phyloP scores from a whole-genome alignment of 2,888 invertebrate genomes.

The Antheraea yamamai region DNA sequence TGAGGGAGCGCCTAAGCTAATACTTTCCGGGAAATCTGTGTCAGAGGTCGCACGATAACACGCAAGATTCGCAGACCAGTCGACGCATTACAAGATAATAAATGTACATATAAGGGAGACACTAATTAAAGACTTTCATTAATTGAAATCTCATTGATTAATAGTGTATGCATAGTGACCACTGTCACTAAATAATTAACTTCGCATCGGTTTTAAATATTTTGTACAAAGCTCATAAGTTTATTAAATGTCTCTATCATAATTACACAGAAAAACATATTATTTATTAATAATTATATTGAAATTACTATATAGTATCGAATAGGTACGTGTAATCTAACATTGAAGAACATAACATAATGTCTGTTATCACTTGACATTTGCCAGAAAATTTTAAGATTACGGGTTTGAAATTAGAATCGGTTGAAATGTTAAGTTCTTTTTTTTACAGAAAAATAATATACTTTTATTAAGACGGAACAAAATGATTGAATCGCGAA shows the following conservation, averaged over 20 bases:
- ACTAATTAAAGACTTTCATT: constrained; percentile 63
- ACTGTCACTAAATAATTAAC: neutral
- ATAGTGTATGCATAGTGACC: constrained; percentile 41
- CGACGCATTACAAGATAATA: constrained; percentile 60
- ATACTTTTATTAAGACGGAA: neutral
- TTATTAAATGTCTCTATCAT: no score
- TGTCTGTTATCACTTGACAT: neutral
- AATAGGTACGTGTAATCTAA: no score
- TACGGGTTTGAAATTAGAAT: neutral
- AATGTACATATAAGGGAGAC: constrained; percentile 58
- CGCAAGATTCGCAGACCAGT: constrained; percentile 54
- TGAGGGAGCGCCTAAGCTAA: constrained; percentile 56
- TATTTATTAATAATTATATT: no score
- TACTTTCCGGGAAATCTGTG: constrained; percentile 65
- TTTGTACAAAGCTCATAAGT: no score
- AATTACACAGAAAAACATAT: neutral
- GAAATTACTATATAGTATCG: no score
- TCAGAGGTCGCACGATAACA: constrained; percentile 59
- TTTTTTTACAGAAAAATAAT: neutral
- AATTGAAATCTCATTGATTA: constrained; percentile 58
- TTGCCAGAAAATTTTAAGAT: neutral
- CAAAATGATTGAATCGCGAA: neutral
- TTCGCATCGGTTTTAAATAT: neutral
- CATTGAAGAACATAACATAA: neutral
- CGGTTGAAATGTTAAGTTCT: neutral